These are phyloP conservation scores for Caenorhabditis sp. DNA, from an alignment of 2,888 invertebrate species.

Conservation along the genomic window DNA sequence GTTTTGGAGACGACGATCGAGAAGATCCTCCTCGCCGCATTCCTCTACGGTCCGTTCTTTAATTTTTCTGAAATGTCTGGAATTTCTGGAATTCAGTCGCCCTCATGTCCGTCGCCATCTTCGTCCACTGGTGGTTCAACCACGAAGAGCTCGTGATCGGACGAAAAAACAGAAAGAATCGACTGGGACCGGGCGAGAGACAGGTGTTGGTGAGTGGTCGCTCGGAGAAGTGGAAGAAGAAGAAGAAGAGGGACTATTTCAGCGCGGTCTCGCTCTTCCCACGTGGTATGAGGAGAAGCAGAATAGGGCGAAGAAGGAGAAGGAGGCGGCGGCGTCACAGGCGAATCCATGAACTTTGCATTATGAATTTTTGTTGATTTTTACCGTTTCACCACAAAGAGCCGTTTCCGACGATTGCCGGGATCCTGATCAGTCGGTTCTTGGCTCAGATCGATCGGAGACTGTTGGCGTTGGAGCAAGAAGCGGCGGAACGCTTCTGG, in stretches of 20 bases:
- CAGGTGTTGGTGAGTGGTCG: neutral
- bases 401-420: too few relatives aligned
- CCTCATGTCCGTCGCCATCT: conserved; percentile 6
- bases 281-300: neutral
- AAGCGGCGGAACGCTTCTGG: too few relatives aligned
- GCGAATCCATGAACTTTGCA: too few relatives aligned
- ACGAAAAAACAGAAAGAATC: neutral
- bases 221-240: neutral
- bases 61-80: neutral
- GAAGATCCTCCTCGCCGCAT: conserved; percentile 12
- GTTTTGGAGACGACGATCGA: conserved; percentile 12
- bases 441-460: too few relatives aligned
- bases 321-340: neutral
- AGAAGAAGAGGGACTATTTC: too few relatives aligned
- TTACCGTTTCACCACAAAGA: too few relatives aligned
- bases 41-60: conserved; percentile 5
- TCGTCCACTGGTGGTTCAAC: conserved; percentile 41
- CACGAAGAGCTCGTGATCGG: conserved; percentile 27
- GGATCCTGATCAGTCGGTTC: too few relatives aligned
- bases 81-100: conserved; percentile 17
- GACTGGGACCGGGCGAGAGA: neutral
- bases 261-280: conserved; percentile 13
- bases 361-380: too few relatives aligned
- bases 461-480: too few relatives aligned
- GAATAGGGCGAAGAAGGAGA: neutral